Conservation (phyloP, 2,797 vertebrate genomes). For the Microhierax caerulescens region DNA sequence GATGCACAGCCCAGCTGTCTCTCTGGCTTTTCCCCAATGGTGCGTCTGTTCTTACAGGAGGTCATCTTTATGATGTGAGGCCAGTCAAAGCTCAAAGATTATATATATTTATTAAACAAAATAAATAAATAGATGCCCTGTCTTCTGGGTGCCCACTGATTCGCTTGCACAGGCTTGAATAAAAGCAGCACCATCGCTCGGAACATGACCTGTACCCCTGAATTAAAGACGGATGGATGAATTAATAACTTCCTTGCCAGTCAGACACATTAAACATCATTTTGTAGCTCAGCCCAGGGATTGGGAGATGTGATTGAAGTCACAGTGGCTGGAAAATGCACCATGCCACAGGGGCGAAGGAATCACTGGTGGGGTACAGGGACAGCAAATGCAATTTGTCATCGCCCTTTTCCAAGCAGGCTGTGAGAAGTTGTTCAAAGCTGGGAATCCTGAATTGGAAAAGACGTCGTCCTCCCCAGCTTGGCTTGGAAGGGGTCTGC, state of each 20-base stretch:
- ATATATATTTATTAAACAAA: neutral
- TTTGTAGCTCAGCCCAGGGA: neutral
- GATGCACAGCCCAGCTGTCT: neutral
- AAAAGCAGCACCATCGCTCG: neutral
- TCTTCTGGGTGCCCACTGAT: neutral
- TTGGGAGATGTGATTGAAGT: neutral
- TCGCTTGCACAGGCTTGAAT: neutral
- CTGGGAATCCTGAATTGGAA: neutral
- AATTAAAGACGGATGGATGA: neutral
- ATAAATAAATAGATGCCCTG: neutral
- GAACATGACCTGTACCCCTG: neutral
- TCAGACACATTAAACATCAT: conserved; percentile 38
- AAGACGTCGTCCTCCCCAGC: fast-evolving
- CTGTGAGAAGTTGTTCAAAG: neutral
- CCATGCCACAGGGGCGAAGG: fast-evolving
- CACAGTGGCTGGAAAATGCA: neutral
- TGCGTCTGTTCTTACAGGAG: neutral
- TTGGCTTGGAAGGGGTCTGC: neutral
- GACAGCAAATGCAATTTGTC: neutral
- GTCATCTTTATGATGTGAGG: neutral
- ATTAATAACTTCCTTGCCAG: neutral
- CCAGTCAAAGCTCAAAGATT: neutral
- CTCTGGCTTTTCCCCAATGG: neutral
- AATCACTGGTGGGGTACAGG: neutral
- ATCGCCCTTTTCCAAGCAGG: neutral